A percentile compares a stretch with the other conserved stretches of the same genome.
Evolutionary conservation across 2,888 invertebrate genomes (phyloP).

Genomic region (Diachrysia chrysitis): DNA sequence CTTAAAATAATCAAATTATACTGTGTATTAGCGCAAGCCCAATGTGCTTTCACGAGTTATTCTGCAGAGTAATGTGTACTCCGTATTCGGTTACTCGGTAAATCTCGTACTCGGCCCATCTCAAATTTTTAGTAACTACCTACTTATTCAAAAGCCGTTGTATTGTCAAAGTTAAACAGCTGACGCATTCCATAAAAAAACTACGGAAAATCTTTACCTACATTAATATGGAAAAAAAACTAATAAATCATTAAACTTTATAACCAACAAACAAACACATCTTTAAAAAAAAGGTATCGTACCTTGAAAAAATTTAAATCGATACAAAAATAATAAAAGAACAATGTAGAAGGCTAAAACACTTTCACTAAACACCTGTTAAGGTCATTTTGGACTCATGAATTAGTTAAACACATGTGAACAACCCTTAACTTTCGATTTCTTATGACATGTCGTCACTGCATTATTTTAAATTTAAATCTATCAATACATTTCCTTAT

Average conservation of each 20-base stretch:
- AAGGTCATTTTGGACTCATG: slow-evolving; percentile 12
- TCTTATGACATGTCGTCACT: slow-evolving; percentile 57
- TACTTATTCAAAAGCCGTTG: too few species aligned
- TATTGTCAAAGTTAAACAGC: neutral
- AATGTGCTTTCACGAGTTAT: too few species aligned
- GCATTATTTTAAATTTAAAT: slow-evolving; percentile 12
- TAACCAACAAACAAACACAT: too few species aligned
- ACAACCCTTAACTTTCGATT: slow-evolving; percentile 50
- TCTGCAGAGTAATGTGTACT: too few species aligned
- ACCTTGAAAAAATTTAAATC: neutral
- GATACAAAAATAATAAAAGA: neutral
- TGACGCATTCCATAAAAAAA: neutral
- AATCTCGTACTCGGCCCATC: too few species aligned
- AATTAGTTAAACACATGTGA: slow-evolving; percentile 40
- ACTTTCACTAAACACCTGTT: slow-evolving; percentile 60
- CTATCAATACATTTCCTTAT: neutral
- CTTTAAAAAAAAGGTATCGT: neutral
- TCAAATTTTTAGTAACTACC: too few species aligned
- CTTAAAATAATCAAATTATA: too few species aligned
- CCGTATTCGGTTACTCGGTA: too few species aligned
- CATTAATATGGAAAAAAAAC: neutral
- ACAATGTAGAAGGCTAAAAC: too few species aligned
- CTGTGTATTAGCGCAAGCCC: too few species aligned
- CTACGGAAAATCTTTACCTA: neutral
- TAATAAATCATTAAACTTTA: slow-evolving; percentile 1